These are phyloP conservation scores for Antedon mediterranea DNA, from an alignment of 53 echinoderm and acorn worm species.

Conservation along the genomic window DNA sequence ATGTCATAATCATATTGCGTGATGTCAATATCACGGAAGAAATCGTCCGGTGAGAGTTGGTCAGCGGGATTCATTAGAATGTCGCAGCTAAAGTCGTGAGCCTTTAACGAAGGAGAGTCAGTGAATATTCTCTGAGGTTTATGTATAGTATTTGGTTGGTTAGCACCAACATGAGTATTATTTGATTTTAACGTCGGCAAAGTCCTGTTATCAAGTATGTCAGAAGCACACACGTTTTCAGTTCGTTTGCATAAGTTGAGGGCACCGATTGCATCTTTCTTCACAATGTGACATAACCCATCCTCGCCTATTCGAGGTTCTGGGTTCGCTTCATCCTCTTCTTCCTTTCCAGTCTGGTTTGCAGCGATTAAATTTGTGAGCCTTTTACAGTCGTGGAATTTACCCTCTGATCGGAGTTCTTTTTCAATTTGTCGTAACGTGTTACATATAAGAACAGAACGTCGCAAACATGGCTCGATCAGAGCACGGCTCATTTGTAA, in stretches of 20 bases:
- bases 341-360: slow-evolving; percentile 47
- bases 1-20: slow-evolving; percentile 82
- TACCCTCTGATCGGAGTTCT: slow-evolving; percentile 66
- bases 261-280: slow-evolving; percentile 15
- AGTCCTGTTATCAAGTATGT: background rate
- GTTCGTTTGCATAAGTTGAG: slow-evolving; percentile 9
- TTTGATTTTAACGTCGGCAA: background rate
- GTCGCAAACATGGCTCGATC: slow-evolving; percentile 63
- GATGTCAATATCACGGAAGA: slow-evolving; percentile 75
- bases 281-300: slow-evolving; percentile 14
- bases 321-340: slow-evolving; percentile 48
- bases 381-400: slow-evolving; percentile 44
- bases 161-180: background rate
- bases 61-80: background rate
- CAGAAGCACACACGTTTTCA: background rate
- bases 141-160: background rate
- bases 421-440: slow-evolving; percentile 74
- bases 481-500: slow-evolving; percentile 59
- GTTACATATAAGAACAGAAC: slow-evolving; percentile 90
- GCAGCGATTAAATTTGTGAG: slow-evolving; percentile 45
- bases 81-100: background rate
- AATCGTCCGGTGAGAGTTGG: slow-evolving; percentile 24
- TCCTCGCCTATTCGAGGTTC: slow-evolving; percentile 21
- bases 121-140: background rate
- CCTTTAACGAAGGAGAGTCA: background rate